Conservation (phyloP, 2,888 invertebrate genomes). For the Teleogryllus oceanicus region DNA sequence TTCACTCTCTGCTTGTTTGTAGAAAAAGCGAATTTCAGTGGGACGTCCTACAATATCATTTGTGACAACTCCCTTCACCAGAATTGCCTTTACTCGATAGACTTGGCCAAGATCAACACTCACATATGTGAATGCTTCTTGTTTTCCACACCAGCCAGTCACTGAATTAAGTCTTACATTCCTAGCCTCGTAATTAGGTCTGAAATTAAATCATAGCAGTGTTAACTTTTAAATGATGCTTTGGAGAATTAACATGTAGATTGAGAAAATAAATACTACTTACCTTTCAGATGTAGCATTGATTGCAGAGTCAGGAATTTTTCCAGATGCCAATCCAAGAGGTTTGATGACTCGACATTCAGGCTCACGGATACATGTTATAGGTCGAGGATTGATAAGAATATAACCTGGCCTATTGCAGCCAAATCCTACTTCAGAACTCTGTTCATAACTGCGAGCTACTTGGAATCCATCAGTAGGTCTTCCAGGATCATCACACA, state of each 20-base stretch:
- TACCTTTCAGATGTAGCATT: constrained; percentile 86
- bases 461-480: constrained; percentile 89
- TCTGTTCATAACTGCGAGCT: constrained; percentile 79
- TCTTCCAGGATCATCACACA: constrained; percentile 91
- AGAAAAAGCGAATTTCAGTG: constrained; percentile 94
- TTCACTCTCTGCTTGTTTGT: constrained; percentile 89
- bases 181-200: constrained; percentile 83
- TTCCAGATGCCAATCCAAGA: constrained; percentile 84
- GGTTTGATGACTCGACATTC: constrained; percentile 92
- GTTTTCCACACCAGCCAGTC: constrained; percentile 95
- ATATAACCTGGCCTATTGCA: constrained; percentile 91
- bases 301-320: constrained; percentile 90
- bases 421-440: constrained; percentile 85
- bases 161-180: constrained; percentile 88
- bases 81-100: constrained; percentile 86
- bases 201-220: constrained; percentile 35
- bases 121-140: constrained; percentile 93
- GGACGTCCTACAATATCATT: constrained; percentile 93
- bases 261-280: background rate
- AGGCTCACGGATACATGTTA: constrained; percentile 85
- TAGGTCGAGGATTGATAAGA: constrained; percentile 84
- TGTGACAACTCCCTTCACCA: constrained; percentile 91
- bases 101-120: constrained; percentile 92
- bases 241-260: background rate
- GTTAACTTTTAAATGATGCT: too few species aligned